Evolutionary conservation across 2,888 invertebrate species (phyloP).

Genomic region (Nebria brevicollis): DNA sequence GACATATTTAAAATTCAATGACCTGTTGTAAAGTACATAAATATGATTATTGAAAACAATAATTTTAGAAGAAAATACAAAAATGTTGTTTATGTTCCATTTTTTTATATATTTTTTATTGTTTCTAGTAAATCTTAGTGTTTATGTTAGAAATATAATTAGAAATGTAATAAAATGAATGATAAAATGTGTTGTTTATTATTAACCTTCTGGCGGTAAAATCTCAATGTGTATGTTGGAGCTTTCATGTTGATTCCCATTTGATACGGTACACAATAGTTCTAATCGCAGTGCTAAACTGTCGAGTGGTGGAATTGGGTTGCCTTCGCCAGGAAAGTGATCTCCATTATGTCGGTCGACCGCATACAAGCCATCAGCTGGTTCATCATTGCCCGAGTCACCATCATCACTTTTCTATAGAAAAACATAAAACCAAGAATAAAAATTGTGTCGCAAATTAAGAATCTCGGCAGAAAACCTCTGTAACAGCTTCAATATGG

Average conservation of each 20-base stretch:
- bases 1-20: too few species aligned
- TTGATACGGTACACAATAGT: constrained; percentile 69
- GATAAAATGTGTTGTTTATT: constrained; percentile 28
- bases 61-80: too few species aligned
- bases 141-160: too few species aligned
- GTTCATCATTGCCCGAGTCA: constrained; percentile 94
- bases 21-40: too few species aligned
- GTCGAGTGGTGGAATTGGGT: constrained; percentile 67
- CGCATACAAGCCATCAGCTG: constrained; percentile 70
- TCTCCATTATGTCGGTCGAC: constrained; percentile 2
- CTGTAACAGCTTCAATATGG: constrained; percentile 57
- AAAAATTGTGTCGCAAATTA: constrained; percentile 5
- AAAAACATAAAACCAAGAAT: constrained; percentile 59
- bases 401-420: constrained; percentile 85
- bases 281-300: constrained; percentile 71
- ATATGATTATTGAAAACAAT: too few species aligned
- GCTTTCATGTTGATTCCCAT: constrained; percentile 69
- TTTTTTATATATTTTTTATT: too few species aligned
- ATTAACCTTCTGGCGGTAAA: constrained; percentile 76
- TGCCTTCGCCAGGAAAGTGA: constrained; percentile 47
- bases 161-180: not conserved
- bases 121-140: too few species aligned
- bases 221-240: constrained; percentile 71
- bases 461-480: constrained; percentile 61
- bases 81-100: too few species aligned